Base-by-base conservation (phyloP, 2,888 invertebrate species). In the Cyclophora punctaria region DNA sequence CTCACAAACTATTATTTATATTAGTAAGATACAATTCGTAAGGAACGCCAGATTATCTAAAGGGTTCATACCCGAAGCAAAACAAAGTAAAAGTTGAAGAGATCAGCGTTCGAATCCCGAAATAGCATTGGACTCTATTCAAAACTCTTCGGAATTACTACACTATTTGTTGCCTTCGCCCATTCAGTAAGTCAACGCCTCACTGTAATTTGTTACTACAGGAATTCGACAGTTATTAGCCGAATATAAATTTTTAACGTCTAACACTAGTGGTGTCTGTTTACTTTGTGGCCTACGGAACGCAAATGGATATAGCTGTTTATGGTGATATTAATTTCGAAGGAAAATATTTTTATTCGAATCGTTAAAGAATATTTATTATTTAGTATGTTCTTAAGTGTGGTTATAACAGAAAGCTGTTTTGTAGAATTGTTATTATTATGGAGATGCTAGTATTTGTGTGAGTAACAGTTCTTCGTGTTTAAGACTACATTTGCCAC, bases 91-190 rank as follows among this genome's bases (percentile, higher is more conserved):
- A 76, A 75, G 71, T 66, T 61, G 55, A 37, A 78, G 76, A 81
- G 83, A 84, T 84, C 86, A 82, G 70, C 72, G 75, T 79, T 78
- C 78, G 68, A 69, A 60, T 79, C 83, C 86, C 70, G 64, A 85
- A 88, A 88, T 88, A 88, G 83, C 77, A 56, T 86, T 88, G 88
- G 88, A 87, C 81, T 77, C 78, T 78, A 87, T 85, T 87, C 88
- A 88, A 88, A 85, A 86, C 84, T 84, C 80, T 80, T 82, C 63
- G 85, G 86, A 86, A 87, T 87, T 82, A 84, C 84, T 80, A 77
- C 59, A 79, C 84, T 82, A 86, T 86, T 85, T 83, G 83, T 84
- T 80, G 64, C 75, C 64, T 69, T 69, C 77, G 74, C 70, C 81
- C 87, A 88, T 88, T 88, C 87, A 88, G 84, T 83, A 86, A 81